Base-by-base conservation (phyloP, 2,888 invertebrate species). In the Belgica antarctica region DNA sequence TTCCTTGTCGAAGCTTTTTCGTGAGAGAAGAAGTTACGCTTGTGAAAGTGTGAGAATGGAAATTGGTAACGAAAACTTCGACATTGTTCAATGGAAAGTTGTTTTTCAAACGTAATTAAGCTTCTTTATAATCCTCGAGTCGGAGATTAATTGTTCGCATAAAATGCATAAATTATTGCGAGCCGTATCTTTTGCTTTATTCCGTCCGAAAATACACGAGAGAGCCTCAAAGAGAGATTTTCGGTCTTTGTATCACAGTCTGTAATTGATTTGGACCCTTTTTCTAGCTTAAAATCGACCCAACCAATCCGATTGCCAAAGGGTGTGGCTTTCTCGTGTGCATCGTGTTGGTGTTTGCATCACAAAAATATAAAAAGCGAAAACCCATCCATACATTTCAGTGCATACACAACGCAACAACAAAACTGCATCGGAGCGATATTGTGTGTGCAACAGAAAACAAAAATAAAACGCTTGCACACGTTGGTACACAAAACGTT, bases 351-450 rank as follows among this genome's bases (percentile, higher is more conserved):
- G 68, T 68, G 57, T 68, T 52, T 68, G 68, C 68, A 68, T 68
- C 68, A 47, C 25, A 22, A 36, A 62, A 31, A 22, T 52, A 34
- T 28, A 62, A 63, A 66, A 63, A n/a, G n/a, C n/a, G n/a, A 46
- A 36, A 47, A 57, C 57, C 22, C 52, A 68, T 68, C 68, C 47
- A 68, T 68, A 68, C 68, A 68, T 57, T 68, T 68, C 52, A 57
- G 68, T 68, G 68, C 68, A 68, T 68, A 68, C 66, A 66, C 68
- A 68, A 68, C 68, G 68, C 68, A 68, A 68, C 68, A 57, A 68
- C 68, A 57, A 68, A 68, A 68, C 47, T 68, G 68, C 68, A 68
- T 68, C 68, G 68, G 52, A 66, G 31, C 66, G 47, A 68, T 68
- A 57, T 68, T 68, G 68, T 68, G 68, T 68, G 68, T 68, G 68